A percentile compares a stretch with the other conserved stretches of the same genome.
Evolutionary conservation across 1,140 invertebrate genomes (phyloP).

Genomic region (Anoplolepis gracilipes): DNA sequence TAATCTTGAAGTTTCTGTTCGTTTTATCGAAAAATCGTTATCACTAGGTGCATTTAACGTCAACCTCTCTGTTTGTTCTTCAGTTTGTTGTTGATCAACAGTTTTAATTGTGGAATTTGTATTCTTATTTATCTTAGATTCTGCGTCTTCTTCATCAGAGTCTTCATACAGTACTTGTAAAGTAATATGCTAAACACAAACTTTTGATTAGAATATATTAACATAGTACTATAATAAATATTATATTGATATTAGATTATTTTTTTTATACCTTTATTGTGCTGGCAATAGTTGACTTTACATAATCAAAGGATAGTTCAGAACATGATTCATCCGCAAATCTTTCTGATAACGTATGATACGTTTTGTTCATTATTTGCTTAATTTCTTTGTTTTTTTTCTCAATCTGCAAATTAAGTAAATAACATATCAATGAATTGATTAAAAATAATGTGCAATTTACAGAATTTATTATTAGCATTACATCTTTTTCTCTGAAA

Average conservation of each 20-base stretch:
- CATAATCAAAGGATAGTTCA: constrained; percentile 66
- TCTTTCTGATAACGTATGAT: constrained; percentile 75
- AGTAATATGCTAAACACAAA: constrained; percentile 75
- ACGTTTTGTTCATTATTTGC: constrained; percentile 79
- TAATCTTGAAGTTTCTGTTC: neutral
- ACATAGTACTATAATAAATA: neutral
- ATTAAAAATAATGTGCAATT: neutral
- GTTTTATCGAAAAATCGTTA: constrained; percentile 13
- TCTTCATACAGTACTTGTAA: constrained; percentile 75
- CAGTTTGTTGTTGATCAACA: neutral
- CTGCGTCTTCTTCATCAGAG: constrained; percentile 15
- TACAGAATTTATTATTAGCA: neutral
- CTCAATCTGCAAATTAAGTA: constrained; percentile 64
- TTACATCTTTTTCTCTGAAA: constrained; percentile 47
- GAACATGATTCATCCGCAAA: constrained; percentile 77
- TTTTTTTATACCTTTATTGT: constrained; percentile 76
- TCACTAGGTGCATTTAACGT: neutral
- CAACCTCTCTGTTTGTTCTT: neutral
- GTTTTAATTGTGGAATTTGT: neutral
- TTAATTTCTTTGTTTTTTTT: constrained; percentile 79
- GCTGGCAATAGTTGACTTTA: constrained; percentile 75
- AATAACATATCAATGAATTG: constrained; percentile 22
- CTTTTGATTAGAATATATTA: constrained; percentile 7
- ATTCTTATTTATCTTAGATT: constrained; percentile 38
- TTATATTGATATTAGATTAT: constrained; percentile 25